Base-by-base conservation (phyloP, 1,140 invertebrate species). In the Pararge aegeria region DNA sequence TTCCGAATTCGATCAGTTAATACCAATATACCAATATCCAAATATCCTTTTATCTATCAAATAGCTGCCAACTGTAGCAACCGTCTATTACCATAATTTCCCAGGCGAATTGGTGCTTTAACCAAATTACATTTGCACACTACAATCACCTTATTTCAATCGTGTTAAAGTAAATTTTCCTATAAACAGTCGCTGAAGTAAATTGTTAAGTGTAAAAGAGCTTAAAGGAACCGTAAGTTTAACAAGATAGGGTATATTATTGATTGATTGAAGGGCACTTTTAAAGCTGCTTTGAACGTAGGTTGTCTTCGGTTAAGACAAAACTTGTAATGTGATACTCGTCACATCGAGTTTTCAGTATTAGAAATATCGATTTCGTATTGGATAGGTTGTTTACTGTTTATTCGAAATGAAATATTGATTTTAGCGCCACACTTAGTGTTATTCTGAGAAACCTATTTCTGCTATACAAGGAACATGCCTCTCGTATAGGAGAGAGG, bases 21-120 rank as follows among this genome's bases (percentile, higher is more conserved):
- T 61, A 66, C 64, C 37, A 65, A 65, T 65, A 65, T 61, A 65
- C 63, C 34, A 66, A 66, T 66, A 66, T 61, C 58, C 64, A 66
- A 66, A 66, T 66, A 66, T 57, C 64, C 59, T 66, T 66, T 66
- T 66, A 66, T 66, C 64, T 66, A 66, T 66, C 64, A 66, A 66
- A 66, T 66, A 66, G 58, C 64, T 66, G 64, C 58, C 64, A 66
- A 66, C 58, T 61, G 54, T 66, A 66, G 58, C 53, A 44, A 29
- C 55, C 63, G 54, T 65, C 63, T 65, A 65, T 65, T 65, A 61
- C 58, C 63, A 65, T 61, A 65, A 65, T 65, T 65, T 65, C 63
- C 63, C 63, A 61, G 55, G 63, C 49, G 63, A 55, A 55, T 61
- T 50, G n/a, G 29, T 13, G 21, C 34, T 42, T 21, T 15, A 16